These are phyloP conservation scores for Poeciliopsis presidionis DNA, from an alignment of 2,797 vertebrate genomes.

Conservation along the genomic window DNA sequence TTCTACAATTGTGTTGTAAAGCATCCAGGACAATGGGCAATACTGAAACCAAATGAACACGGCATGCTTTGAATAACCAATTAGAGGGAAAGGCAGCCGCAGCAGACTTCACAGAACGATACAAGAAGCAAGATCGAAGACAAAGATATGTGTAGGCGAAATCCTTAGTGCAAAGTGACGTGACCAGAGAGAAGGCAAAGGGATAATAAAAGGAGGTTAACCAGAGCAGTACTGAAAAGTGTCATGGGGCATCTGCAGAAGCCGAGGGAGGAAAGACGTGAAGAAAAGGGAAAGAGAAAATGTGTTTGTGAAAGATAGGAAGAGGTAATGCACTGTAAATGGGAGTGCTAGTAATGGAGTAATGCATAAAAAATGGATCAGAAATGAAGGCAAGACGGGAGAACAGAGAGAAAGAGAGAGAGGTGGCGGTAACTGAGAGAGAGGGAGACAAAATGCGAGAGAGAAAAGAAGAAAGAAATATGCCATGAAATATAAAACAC, in stretches of 20 bases:
- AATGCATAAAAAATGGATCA: slow-evolving; percentile 82
- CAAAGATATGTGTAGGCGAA: slow-evolving; percentile 41
- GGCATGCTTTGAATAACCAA: slow-evolving; percentile 54
- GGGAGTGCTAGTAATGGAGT: slow-evolving; percentile 74
- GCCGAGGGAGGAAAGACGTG: slow-evolving; percentile 40
- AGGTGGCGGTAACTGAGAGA: slow-evolving; percentile 35
- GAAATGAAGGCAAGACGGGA: slow-evolving; percentile 68
- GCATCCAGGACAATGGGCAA: slow-evolving; percentile 25
- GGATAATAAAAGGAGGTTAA: slow-evolving; percentile 62
- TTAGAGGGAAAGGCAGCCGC: slow-evolving; percentile 43
- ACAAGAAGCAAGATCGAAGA: slow-evolving; percentile 35
- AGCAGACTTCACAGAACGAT: slow-evolving; percentile 26
- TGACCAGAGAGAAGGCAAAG: slow-evolving; percentile 59
- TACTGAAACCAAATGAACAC: slow-evolving; percentile 34
- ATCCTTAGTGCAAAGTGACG: slow-evolving; percentile 45
- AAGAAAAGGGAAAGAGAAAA: slow-evolving; percentile 61
- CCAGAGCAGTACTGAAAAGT: slow-evolving; percentile 48
- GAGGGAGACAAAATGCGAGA: slow-evolving; percentile 27
- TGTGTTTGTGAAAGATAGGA: slow-evolving; percentile 65
- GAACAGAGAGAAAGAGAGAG: slow-evolving; percentile 24
- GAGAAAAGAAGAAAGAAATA: not conserved
- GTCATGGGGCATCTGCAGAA: slow-evolving; percentile 56
- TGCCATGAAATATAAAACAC: slow-evolving; percentile 36
- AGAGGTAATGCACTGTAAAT: slow-evolving; percentile 77
- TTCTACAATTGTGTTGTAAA: slow-evolving; percentile 50